phyloP scores from a whole-genome alignment of 2,797 vertebrate genomes.

The Urocyon cinereoargenteus region DNA sequence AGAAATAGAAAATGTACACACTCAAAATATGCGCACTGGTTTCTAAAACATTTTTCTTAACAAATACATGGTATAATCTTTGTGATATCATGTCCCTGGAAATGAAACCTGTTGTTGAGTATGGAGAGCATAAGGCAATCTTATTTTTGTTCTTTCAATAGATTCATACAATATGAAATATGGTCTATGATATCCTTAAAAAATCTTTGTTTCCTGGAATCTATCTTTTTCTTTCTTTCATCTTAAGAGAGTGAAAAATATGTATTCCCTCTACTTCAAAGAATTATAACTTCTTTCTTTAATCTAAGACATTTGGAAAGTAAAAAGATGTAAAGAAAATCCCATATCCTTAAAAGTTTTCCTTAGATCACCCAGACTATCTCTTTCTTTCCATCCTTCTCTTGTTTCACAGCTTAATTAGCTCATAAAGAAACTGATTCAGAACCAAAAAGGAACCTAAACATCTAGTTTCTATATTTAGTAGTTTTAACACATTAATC shows the following conservation, averaged over 20 bases:
- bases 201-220: not conserved
- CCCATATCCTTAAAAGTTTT: not conserved
- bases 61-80: not conserved
- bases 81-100: not conserved
- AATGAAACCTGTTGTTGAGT: not conserved
- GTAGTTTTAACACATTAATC: not conserved
- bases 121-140: not conserved
- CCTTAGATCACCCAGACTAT: not conserved
- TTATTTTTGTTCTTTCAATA: not conserved
- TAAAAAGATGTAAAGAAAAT: not conserved
- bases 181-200: not conserved
- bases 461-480: not conserved
- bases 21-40: not conserved
- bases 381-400: not conserved
- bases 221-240: not conserved
- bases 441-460: not conserved
- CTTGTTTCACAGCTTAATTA: not conserved
- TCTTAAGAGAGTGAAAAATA: not conserved
- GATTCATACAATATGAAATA: not conserved
- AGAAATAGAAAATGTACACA: not conserved
- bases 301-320: not conserved
- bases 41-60: not conserved
- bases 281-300: not conserved
- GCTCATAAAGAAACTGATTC: not conserved
- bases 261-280: not conserved